phyloP scores from a whole-genome alignment of 2,888 invertebrate species.

The Aphidius colemani region DNA sequence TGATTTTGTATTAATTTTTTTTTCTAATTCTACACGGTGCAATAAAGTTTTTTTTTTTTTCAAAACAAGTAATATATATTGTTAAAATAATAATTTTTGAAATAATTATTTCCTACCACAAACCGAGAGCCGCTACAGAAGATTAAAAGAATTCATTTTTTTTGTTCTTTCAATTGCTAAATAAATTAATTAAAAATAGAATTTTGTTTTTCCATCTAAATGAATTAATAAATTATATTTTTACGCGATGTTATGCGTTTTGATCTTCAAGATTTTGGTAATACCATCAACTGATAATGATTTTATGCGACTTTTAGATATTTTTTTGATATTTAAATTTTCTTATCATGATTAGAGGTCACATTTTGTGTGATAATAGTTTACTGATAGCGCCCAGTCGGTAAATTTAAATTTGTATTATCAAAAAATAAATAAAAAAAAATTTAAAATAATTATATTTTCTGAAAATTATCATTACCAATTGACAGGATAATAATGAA shows the following conservation, averaged over 20 bases:
- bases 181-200: not conserved
- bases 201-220: not conserved
- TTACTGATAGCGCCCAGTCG: not conserved
- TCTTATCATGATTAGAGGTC: constrained; percentile 4
- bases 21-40: constrained; percentile 41
- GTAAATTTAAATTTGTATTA: too few species aligned
- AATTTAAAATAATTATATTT: not conserved
- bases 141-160: constrained; percentile 34
- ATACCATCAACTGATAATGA: constrained; percentile 20
- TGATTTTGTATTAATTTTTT: constrained; percentile 36
- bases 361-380: not conserved
- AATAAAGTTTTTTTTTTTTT: constrained; percentile 32
- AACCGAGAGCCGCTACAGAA: constrained; percentile 39
- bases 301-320: too few species aligned
- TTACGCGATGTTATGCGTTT: too few species aligned
- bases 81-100: constrained; percentile 31
- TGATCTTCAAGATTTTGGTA: not conserved
- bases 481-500: not conserved
- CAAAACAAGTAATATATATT: constrained; percentile 18
- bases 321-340: too few species aligned
- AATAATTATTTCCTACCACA: constrained; percentile 40
- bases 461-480: not conserved
- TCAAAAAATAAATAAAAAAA: not conserved
- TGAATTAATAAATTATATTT: not conserved
- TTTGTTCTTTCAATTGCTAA: constrained; percentile 7